Evolutionary conservation across 23 tunicate genomes (phyloP).

Genomic region (Ascidia mentula): DNA sequence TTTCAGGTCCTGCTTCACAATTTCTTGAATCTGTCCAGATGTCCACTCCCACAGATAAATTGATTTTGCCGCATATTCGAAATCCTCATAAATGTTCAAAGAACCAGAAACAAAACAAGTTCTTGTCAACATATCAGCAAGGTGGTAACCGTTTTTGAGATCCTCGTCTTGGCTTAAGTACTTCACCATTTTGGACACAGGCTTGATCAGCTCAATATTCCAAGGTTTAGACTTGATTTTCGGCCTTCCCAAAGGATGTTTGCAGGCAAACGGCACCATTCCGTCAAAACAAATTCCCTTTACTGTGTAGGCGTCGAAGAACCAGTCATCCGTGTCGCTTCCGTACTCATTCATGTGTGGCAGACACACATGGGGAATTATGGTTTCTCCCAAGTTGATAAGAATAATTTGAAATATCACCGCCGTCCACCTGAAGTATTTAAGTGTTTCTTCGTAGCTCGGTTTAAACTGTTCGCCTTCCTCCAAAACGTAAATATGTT

Average conservation of each 20-base stretch:
- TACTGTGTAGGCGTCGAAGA: conserved; percentile 42
- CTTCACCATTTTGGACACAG: conserved; percentile 40
- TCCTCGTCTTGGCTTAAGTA: conserved; percentile 17
- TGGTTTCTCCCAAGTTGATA: conserved; percentile 40
- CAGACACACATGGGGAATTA: conserved; percentile 10
- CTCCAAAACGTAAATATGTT: conserved; percentile 36
- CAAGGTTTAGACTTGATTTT: conserved; percentile 17
- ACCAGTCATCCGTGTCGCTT: conserved; percentile 22
- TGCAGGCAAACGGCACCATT: conserved; percentile 39
- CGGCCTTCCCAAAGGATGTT: conserved; percentile 54
- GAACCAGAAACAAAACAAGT: conserved; percentile 46
- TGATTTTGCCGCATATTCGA: neutral
- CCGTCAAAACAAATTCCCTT: conserved; percentile 53
- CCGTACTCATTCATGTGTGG: conserved; percentile 26
- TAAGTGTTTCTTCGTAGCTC: conserved; percentile 14
- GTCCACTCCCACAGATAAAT: neutral
- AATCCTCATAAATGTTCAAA: conserved; percentile 2
- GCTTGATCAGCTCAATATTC: conserved; percentile 48
- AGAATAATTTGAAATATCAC: conserved; percentile 36
- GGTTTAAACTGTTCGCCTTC: conserved; percentile 21
- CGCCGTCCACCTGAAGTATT: conserved; percentile 63
- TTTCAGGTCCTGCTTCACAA: neutral
- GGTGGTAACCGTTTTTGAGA: conserved; percentile 26
- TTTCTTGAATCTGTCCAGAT: neutral
- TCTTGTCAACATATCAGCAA: conserved; percentile 34